Evolutionary conservation across 2,888 invertebrate genomes (phyloP).

Genomic region (Euplagia quadripunctaria): DNA sequence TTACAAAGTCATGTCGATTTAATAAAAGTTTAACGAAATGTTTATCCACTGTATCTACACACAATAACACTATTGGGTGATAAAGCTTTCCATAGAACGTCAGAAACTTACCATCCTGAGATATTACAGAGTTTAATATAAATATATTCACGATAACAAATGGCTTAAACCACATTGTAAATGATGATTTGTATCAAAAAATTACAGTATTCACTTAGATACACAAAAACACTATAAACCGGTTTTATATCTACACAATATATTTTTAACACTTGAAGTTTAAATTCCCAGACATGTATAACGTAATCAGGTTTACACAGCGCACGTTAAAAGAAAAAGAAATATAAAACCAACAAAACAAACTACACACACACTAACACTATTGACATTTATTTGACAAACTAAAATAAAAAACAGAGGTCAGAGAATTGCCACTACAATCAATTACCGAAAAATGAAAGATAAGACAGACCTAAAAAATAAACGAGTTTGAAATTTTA

Average conservation of each 20-base stretch:
- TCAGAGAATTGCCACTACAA: constrained; percentile 7
- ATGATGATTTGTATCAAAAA: constrained; percentile 10
- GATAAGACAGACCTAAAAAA: not conserved
- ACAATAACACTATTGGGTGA: not conserved
- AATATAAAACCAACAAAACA: too few relatives aligned
- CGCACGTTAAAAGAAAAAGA: too few relatives aligned
- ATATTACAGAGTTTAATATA: constrained; percentile 31
- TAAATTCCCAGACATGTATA: too few relatives aligned
- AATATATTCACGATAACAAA: constrained; percentile 37
- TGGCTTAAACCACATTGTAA: constrained; percentile 36
- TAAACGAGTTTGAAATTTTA: not conserved
- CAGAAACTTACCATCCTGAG: constrained; percentile 46
- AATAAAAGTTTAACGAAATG: too few relatives aligned
- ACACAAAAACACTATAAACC: constrained; percentile 39
- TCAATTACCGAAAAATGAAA: not conserved
- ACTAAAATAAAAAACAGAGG: not conserved
- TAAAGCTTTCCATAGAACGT: not conserved
- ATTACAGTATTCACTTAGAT: constrained; percentile 16
- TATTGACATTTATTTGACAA: not conserved
- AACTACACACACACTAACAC: too few relatives aligned
- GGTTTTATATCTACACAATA: constrained; percentile 25
- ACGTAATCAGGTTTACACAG: too few relatives aligned
- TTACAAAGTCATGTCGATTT: constrained; percentile 1
- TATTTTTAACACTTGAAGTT: not conserved
- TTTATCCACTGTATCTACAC: not conserved